Conservation (phyloP, 1,140 invertebrate genomes). For the Ceratitis capitata region DNA sequence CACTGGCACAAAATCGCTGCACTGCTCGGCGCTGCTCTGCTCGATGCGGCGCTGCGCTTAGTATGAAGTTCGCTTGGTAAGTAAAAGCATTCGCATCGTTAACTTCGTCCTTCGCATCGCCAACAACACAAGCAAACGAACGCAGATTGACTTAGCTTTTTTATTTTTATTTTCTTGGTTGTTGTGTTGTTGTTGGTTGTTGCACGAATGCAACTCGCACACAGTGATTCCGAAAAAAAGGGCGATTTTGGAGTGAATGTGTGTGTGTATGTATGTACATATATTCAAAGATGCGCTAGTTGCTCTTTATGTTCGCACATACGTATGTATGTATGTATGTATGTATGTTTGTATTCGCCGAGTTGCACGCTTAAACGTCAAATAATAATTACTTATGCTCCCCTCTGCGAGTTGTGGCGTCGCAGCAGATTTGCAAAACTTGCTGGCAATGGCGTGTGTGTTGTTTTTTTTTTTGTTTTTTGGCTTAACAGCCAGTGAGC, state of each 20-base stretch:
- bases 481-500: background rate
- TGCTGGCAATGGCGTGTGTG: background rate
- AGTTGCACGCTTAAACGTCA: constrained; percentile 4
- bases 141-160: background rate
- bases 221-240: too few species aligned
- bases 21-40: constrained; percentile 41
- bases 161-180: background rate
- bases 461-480: background rate
- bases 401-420: background rate
- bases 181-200: background rate
- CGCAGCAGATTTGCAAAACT: background rate
- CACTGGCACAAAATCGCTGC: background rate
- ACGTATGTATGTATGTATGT: background rate
- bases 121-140: background rate
- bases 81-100: background rate
- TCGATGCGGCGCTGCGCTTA: background rate
- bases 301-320: too few species aligned
- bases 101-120: background rate
- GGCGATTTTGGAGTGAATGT: background rate
- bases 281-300: background rate
- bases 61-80: background rate
- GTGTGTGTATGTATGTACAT: background rate
- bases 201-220: background rate
- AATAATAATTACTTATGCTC: constrained; percentile 30
- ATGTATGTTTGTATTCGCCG: background rate